These are phyloP conservation scores for Chondrosia reniformis DNA, from an alignment of 37 sponge, comb jelly and placozoan genomes.

Conservation along the genomic window DNA sequence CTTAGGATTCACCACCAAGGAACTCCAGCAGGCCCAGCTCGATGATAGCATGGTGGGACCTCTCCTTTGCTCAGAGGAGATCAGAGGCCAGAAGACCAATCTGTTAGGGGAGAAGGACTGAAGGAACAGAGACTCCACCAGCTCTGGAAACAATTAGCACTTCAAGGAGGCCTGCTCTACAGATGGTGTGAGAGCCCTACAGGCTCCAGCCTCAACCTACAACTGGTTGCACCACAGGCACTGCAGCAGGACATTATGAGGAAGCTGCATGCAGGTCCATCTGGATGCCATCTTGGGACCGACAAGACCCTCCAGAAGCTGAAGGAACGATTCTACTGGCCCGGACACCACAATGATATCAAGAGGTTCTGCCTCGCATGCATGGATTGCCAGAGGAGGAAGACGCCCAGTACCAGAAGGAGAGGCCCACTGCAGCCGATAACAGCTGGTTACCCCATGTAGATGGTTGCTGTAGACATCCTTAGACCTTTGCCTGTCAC, in stretches of 20 bases:
- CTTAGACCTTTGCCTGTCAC: constrained; percentile 27
- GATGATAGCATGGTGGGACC: not conserved
- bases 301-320: constrained; percentile 4
- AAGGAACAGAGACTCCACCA: constrained; percentile 14
- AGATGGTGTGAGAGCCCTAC: not conserved
- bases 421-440: not conserved
- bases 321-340: constrained; percentile 28
- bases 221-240: constrained; percentile 1
- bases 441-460: constrained; percentile 3
- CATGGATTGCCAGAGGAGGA: not conserved
- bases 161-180: not conserved
- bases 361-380: not conserved
- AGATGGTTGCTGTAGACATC: constrained; percentile 26
- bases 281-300: constrained; percentile 11
- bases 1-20: not conserved
- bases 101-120: not conserved
- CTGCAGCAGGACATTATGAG: not conserved
- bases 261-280: not conserved
- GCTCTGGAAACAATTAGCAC: constrained; percentile 13
- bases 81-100: constrained; percentile 11
- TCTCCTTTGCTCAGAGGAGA: constrained; percentile 37
- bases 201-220: not conserved
- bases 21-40: not conserved
- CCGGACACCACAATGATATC: constrained; percentile 4
- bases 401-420: not conserved